A percentile compares a stretch with the other conserved stretches of the same genome.
Conservation (phyloP, 2,113 vertebrate species). For the Otus sunia region DNA sequence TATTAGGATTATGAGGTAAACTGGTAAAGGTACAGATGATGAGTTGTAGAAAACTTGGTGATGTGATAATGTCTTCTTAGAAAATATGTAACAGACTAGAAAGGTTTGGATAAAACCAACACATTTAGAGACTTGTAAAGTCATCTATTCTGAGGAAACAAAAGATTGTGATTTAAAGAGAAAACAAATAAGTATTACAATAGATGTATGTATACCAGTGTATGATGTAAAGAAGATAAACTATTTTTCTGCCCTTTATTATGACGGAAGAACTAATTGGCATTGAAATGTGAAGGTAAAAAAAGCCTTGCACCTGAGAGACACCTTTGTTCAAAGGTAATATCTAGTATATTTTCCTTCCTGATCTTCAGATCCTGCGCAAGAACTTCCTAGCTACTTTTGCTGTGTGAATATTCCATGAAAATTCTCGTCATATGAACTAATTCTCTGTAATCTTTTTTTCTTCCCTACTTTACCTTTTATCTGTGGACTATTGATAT, state of each 20-base stretch:
- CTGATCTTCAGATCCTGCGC: background rate
- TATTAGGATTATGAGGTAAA: background rate
- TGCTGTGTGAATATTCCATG: background rate
- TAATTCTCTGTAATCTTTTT: background rate
- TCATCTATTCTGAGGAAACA: background rate
- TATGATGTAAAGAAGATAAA: background rate
- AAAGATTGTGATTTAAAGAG: background rate
- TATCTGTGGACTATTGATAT: background rate
- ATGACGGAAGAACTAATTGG: background rate
- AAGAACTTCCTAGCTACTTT: background rate
- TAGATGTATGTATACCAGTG: background rate
- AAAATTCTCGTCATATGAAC: background rate
- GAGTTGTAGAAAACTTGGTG: background rate
- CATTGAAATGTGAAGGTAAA: background rate
- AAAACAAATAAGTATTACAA: background rate
- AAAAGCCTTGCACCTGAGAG: background rate
- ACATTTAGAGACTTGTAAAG: background rate
- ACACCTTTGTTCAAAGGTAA: background rate
- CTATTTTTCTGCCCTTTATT: background rate
- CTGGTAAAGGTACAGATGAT: background rate
- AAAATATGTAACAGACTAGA: background rate
- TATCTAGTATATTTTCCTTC: background rate
- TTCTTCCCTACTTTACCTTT: background rate
- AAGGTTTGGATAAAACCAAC: background rate
- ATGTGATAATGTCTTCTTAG: background rate